Base-by-base conservation (phyloP, 2,797 vertebrate species). In the Coreius guichenoti region DNA sequence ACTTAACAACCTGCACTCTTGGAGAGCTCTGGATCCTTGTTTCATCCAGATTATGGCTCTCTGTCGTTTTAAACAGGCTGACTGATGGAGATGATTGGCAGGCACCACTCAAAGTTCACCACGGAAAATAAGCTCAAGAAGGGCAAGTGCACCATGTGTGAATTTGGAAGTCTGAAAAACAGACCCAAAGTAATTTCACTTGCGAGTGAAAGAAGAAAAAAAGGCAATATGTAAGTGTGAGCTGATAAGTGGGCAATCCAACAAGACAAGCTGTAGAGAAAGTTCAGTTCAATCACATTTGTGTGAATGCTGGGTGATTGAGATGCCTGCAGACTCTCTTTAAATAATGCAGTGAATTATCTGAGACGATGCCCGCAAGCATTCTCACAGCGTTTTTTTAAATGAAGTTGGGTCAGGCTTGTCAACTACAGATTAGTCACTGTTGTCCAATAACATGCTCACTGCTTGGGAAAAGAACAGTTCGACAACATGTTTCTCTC, bases 401-500 rank as follows among this genome's bases (percentile, higher is more conserved):
- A 91, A 92, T 90, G 86, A 92, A 89, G 88, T 85, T 91, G 86
- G 89, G 88, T 89, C 87, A 89, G 81, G 76, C 84, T 88, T 88
- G 88, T 92, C 84, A 85, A 80, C 73, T 72, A 70, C 86, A 91
- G 86, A 89, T 90, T 91, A 89, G 83, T 80, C 86, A 78, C 83
- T 84, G 72, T 89, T 88, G 87, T 90, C 88, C 90, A 90, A 88
- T 90, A 91, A 89, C 89, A 90, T 88, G 87, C 86, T 88, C 87
- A 76, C 65, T 87, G 84, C 86, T 88, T 81, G 84, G 83, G 83
- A 89, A 84, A 86, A 88, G 81, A 82, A 88, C 88, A 88, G 82
- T 83, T 85, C 69, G 85, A 86, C 88, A 88, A 82, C 87, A 80
- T 87, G 89, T 84, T 87, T 67, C 51, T 81, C 85, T 67, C 56